Conservation (phyloP, 37 sponge, comb jelly and placozoan species). For the Oopsacas minuta region DNA sequence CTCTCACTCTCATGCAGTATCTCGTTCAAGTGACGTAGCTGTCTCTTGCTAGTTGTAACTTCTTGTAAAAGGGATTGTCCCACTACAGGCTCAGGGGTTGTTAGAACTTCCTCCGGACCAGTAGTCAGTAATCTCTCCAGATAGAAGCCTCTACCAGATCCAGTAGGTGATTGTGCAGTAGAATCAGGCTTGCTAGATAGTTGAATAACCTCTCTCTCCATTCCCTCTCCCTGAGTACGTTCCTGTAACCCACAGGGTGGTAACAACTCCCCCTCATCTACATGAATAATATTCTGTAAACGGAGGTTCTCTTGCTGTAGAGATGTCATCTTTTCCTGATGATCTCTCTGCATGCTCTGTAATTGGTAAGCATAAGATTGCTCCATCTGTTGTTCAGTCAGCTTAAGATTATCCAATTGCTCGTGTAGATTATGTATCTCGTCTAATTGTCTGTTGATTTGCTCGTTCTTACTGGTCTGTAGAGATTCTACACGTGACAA, state of each 20-base stretch:
- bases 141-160: background rate
- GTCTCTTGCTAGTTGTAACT: background rate
- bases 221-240: background rate
- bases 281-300: background rate
- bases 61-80: background rate
- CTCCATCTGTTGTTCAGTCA: constrained; percentile 11
- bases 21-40: constrained; percentile 6
- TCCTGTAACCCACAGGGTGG: background rate
- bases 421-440: background rate
- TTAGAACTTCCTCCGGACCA: background rate
- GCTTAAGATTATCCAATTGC: background rate
- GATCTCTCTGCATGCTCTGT: background rate
- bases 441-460: background rate
- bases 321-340: constrained; percentile 12
- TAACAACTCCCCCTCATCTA: background rate
- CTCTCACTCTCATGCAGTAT: background rate
- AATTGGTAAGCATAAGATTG: background rate
- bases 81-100: background rate
- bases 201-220: background rate
- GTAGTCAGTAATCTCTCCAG: background rate
- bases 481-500: background rate
- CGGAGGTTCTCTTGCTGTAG: constrained; percentile 18
- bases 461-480: constrained; percentile 15
- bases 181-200: background rate
- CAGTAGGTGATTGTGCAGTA: background rate